phyloP scores from a whole-genome alignment of 2,797 vertebrate species.

The Rallus crepitans region DNA sequence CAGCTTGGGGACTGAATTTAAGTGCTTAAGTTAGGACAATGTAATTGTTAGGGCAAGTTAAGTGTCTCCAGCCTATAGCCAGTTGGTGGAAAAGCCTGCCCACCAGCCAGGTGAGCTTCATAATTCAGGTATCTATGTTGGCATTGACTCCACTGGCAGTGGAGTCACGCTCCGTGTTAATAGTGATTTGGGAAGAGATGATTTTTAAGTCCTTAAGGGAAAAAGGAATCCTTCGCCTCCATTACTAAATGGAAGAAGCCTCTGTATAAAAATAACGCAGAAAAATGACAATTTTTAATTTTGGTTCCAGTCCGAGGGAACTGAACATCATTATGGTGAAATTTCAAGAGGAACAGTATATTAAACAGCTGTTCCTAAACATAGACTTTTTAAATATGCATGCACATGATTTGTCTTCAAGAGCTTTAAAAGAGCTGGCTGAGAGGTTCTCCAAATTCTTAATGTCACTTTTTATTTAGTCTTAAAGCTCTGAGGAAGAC shows the following conservation, averaged over 20 bases:
- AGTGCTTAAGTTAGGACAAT: background rate
- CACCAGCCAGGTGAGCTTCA: background rate
- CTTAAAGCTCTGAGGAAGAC: background rate
- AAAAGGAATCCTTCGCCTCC: background rate
- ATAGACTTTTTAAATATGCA: constrained; percentile 16
- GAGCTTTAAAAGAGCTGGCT: constrained; percentile 3
- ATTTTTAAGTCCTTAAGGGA: background rate
- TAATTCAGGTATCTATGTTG: background rate
- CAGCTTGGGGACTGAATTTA: background rate
- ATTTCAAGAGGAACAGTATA: constrained; percentile 25
- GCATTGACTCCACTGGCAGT: background rate
- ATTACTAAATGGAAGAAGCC: background rate
- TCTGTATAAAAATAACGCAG: background rate
- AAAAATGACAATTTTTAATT: background rate
- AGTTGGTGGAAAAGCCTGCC: background rate
- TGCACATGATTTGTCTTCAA: background rate
- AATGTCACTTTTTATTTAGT: constrained; percentile 14
- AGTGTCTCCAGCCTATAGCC: background rate
- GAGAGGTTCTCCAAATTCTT: constrained; percentile 12
- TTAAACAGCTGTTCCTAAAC: constrained; percentile 52
- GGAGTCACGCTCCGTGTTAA: background rate
- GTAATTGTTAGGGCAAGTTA: background rate
- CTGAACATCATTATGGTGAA: background rate
- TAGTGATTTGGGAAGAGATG: background rate
- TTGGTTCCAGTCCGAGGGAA: background rate